A percentile compares a stretch with the other conserved stretches of the same genome.
phyloP scores from a whole-genome alignment of 2,888 invertebrate species.

The Oxycera nigricornis region DNA sequence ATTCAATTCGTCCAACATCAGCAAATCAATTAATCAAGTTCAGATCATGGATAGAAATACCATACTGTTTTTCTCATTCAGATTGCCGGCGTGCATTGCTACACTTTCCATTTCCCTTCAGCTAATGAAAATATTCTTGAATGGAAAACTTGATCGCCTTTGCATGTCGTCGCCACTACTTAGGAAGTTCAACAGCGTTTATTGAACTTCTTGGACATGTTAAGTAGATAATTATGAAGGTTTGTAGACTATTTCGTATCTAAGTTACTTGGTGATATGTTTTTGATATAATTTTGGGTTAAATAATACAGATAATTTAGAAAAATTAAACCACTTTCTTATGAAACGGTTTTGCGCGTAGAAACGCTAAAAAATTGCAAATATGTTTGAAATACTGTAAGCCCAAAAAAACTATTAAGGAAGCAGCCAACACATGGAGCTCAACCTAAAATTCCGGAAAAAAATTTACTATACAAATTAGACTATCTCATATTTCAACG shows the following conservation, averaged over 20 bases:
- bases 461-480: no score
- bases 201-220: constrained; percentile 13
- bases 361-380: no score
- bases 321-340: no score
- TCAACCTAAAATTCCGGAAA: no score
- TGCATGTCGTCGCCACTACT: background rate
- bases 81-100: background rate
- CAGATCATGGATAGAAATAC: constrained; percentile 2
- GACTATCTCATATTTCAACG: background rate
- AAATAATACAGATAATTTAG: no score
- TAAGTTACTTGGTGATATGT: no score
- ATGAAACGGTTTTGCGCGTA: no score
- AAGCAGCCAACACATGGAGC: no score
- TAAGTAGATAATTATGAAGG: background rate
- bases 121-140: constrained; percentile 18
- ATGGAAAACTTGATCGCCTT: constrained; percentile 33
- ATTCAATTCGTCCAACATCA: background rate
- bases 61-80: background rate
- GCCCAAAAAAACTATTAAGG: no score
- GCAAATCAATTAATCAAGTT: constrained; percentile 6
- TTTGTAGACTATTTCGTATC: no score
- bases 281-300: no score
- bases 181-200: constrained; percentile 25
- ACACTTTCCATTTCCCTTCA: constrained; percentile 22
- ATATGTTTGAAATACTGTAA: no score